Conservation (phyloP, 2,888 invertebrate genomes). For the Pollenia labialis region DNA sequence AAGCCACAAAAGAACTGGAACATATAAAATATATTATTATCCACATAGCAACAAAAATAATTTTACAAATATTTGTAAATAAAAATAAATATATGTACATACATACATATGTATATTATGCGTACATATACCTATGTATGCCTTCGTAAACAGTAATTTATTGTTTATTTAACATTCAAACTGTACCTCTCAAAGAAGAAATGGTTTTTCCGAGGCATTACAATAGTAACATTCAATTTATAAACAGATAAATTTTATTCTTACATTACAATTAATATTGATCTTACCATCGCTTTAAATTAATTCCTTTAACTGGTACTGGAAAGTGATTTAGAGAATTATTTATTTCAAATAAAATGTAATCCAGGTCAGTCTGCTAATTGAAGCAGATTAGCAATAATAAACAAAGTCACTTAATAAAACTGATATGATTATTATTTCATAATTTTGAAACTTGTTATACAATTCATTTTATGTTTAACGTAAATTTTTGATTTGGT, state of each 20-base stretch:
- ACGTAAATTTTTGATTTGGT: background rate
- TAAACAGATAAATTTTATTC: background rate
- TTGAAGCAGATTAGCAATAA: background rate
- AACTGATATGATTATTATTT: constrained; percentile 22
- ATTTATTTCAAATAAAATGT: constrained; percentile 10
- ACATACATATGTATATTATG: background rate
- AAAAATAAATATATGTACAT: background rate
- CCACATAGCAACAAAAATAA: constrained; percentile 50
- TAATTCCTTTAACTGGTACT: background rate
- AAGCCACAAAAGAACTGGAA: constrained; percentile 40
- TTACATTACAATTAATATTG: background rate
- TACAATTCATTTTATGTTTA: constrained; percentile 1
- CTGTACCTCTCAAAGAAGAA: constrained; percentile 26
- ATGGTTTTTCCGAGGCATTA: constrained; percentile 52
- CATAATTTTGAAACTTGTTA: constrained; percentile 23
- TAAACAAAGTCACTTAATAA: background rate
- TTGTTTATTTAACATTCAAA: background rate
- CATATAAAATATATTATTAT: constrained; percentile 22
- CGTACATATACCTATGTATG: too few species aligned
- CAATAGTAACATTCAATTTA: constrained; percentile 42
- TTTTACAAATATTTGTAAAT: background rate
- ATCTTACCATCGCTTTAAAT: constrained; percentile 66
- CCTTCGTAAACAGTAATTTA: background rate
- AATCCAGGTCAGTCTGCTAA: constrained; percentile 7
- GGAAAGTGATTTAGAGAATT: background rate